phyloP scores from a whole-genome alignment of 2,888 invertebrate genomes.

The Hoplodrina ambigua region DNA sequence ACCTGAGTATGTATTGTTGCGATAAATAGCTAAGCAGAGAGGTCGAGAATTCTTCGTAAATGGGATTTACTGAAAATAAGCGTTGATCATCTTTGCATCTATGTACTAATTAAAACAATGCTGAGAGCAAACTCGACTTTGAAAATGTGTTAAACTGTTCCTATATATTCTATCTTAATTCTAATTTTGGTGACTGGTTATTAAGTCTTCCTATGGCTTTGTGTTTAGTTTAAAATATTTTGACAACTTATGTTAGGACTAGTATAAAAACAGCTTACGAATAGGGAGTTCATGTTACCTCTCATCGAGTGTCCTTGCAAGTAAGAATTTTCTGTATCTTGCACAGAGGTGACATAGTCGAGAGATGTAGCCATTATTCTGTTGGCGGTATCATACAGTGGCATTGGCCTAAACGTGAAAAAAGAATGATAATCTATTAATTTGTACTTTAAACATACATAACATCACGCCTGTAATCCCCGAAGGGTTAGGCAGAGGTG shows the following conservation, averaged over 20 bases:
- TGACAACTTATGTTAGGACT: background rate
- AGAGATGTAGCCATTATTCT: background rate
- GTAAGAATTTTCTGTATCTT: background rate
- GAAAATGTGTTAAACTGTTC: no score
- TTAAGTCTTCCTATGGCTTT: background rate
- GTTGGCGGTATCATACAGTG: background rate
- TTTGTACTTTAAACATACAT: no score
- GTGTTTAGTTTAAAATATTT: background rate
- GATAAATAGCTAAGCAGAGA: background rate
- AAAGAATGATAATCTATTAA: background rate
- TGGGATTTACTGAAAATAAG: no score
- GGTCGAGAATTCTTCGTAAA: background rate
- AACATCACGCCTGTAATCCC: no score
- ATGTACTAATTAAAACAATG: no score
- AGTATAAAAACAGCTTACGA: background rate
- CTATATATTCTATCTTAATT: no score
- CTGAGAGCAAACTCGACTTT: no score
- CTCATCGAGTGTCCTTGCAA: background rate
- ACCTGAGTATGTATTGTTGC: background rate
- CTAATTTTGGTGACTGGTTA: no score
- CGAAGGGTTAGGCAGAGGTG: no score
- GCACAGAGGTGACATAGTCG: background rate
- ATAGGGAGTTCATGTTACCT: background rate
- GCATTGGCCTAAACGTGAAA: conserved; percentile 6
- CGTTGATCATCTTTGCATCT: no score